Base-by-base conservation (phyloP, 2,888 invertebrate genomes). In the Amblyteles armatorius region DNA sequence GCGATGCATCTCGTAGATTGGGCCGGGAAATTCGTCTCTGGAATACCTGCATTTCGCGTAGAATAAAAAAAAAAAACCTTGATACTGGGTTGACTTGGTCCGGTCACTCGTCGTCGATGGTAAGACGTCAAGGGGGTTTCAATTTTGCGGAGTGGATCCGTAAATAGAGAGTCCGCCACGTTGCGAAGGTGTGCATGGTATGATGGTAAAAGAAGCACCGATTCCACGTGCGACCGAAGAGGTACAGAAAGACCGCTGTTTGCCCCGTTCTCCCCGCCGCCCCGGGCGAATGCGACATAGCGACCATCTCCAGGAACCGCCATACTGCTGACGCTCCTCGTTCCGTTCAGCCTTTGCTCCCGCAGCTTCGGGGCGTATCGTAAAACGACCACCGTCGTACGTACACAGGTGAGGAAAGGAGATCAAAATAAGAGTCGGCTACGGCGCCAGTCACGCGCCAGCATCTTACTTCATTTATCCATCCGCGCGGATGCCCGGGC, bases 391-490 rank as follows among this genome's bases (percentile, higher is more conserved):
- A 55, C 33, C 48, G 29, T 57, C 57, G 13, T 26, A 79, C 48
- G 36, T n/a, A 69, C 13, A 40, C 11, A 26, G 5, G 67, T 13
- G 48, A 72, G 44, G 36, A 33, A 13, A 11, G 11, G 29, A 60
- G 63, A 73, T 60, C 44, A 60, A 33, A 72, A 77, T 13, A 72
- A 33, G 48, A 48, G 57, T 77, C 48, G 11, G 13, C 22, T 36
- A 57, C 55, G 26, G 82, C 44, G 67, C 48, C 48, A 48, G 82
- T 82, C 82, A 78, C 72, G 78, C 52, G 72, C 57, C 33, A 22
- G 72, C 29, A 73, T 74, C 63, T 74, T 71, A 68, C 72, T 73
- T 52, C 60, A 83, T 73, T 33, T 74, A 68, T 36, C 67, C 60
- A 44, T 55, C 63, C 69, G 73, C 69, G 40, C 52, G 50, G 60